A percentile compares a stretch with the other conserved stretches of the same genome.
These are phyloP conservation scores for Rhorus exstirpatorius DNA, from an alignment of 2,888 invertebrate species.

Conservation along the genomic window DNA sequence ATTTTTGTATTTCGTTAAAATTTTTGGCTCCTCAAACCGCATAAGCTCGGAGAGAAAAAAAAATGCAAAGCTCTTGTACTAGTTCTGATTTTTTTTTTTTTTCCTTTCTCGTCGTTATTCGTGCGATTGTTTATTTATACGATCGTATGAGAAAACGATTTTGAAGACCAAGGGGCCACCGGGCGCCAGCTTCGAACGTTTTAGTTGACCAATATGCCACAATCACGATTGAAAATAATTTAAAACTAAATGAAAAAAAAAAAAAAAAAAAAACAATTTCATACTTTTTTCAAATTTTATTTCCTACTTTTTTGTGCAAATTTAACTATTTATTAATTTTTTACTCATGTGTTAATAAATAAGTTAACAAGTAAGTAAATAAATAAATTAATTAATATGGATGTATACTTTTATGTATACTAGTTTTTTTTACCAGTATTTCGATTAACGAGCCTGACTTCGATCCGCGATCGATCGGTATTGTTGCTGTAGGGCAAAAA, in stretches of 20 bases:
- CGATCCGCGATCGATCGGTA: slow-evolving; percentile 67
- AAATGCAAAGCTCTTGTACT: no score
- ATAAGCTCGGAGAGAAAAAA: no score
- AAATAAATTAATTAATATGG: neutral
- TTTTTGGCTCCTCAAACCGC: neutral
- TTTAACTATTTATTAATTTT: no score
- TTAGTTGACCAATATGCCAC: slow-evolving; percentile 1
- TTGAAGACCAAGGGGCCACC: slow-evolving; percentile 42
- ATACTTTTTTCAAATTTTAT: no score
- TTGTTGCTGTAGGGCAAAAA: slow-evolving; percentile 73
- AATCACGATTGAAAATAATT: neutral
- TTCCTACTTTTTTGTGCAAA: neutral
- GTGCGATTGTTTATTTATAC: no score
- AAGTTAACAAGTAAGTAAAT: no score
- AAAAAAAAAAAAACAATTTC: no score
- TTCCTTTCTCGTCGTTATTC: no score
- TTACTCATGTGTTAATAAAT: no score
- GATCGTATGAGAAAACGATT: neutral
- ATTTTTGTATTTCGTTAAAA: neutral
- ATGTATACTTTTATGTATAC: no score
- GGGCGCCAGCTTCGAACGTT: slow-evolving; percentile 70
- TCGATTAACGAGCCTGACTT: slow-evolving; percentile 68
- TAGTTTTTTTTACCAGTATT: slow-evolving; percentile 72
- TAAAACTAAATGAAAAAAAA: no score
- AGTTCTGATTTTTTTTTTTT: no score